phyloP scores from a whole-genome alignment of 1,140 invertebrate species.

The Caenorhabditis brenneri region DNA sequence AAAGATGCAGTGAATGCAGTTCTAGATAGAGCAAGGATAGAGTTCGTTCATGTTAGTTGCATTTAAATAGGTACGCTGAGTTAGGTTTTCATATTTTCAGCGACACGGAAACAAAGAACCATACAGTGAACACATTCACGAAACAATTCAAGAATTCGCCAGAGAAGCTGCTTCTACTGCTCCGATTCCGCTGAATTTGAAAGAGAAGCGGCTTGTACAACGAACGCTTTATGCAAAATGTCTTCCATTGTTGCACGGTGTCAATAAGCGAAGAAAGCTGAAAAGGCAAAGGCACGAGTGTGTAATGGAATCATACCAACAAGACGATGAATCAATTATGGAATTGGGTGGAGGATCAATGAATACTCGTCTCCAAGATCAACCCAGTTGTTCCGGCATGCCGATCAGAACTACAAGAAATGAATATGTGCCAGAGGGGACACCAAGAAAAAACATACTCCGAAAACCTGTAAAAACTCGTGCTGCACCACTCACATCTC shows the following conservation, averaged over 20 bases:
- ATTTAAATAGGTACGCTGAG: background rate
- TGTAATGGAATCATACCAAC: background rate
- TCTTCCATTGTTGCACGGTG: background rate
- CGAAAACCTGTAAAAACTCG: no score
- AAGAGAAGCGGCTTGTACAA: background rate
- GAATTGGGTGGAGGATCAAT: no score
- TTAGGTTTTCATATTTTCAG: background rate
- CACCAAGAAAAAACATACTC: no score
- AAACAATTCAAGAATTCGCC: background rate
- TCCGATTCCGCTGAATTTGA: background rate
- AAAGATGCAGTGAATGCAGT: slow-evolving; percentile 5
- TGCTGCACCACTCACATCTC: no score
- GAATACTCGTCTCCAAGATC: no score
- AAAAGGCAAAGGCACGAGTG: background rate
- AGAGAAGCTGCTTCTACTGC: background rate
- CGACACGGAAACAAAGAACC: slow-evolving; percentile 1
- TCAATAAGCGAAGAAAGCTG: background rate
- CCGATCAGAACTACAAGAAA: no score
- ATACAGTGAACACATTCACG: background rate
- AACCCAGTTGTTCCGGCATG: no score
- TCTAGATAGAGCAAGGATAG: background rate
- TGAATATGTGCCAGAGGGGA: no score
- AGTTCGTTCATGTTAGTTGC: slow-evolving; percentile 5
- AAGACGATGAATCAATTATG: no score
- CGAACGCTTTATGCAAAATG: background rate